Conservation (phyloP, 2,888 invertebrate genomes). For the Ectemnius lituratus region DNA sequence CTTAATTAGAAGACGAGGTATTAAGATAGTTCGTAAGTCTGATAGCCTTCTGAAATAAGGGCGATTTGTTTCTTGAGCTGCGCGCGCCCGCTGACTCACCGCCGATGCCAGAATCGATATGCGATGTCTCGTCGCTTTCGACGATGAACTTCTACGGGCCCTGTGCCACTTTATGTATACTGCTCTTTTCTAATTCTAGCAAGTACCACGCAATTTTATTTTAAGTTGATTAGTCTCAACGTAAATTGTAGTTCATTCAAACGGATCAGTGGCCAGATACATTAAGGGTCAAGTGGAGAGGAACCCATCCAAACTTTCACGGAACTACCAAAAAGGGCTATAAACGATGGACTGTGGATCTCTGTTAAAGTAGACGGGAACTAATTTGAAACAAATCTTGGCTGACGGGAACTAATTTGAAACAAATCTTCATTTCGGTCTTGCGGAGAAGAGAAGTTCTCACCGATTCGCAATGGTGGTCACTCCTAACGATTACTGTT, state of each 20-base stretch:
- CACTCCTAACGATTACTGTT: conserved; percentile 21
- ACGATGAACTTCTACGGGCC: conserved; percentile 1
- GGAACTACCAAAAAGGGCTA: conserved; percentile 39
- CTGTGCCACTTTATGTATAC: not conserved
- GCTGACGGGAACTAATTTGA: conserved; percentile 40
- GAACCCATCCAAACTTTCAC: conserved; percentile 41
- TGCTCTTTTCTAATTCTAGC: not conserved
- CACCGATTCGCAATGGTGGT: conserved; percentile 18
- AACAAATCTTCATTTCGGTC: conserved; percentile 38
- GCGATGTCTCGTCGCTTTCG: conserved; percentile 16
- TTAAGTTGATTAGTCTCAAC: too few species aligned
- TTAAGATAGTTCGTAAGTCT: conserved; percentile 56
- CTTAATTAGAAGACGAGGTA: conserved; percentile 60
- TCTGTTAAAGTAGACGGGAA: conserved; percentile 45
- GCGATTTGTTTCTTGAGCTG: conserved; percentile 52
- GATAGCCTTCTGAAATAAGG: conserved; percentile 51
- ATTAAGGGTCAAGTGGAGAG: conserved; percentile 32
- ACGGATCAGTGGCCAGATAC: conserved; percentile 9
- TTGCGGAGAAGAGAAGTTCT: not conserved
- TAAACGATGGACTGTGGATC: conserved; percentile 34
- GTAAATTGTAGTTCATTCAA: too few species aligned
- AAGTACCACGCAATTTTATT: not conserved
- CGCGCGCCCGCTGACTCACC: conserved; percentile 48
- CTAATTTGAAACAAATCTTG: conserved; percentile 58
- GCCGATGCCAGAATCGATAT: conserved; percentile 42